These are phyloP conservation scores for Anthoscopus minutus DNA, from an alignment of 2,113 vertebrate genomes.

Conservation along the genomic window DNA sequence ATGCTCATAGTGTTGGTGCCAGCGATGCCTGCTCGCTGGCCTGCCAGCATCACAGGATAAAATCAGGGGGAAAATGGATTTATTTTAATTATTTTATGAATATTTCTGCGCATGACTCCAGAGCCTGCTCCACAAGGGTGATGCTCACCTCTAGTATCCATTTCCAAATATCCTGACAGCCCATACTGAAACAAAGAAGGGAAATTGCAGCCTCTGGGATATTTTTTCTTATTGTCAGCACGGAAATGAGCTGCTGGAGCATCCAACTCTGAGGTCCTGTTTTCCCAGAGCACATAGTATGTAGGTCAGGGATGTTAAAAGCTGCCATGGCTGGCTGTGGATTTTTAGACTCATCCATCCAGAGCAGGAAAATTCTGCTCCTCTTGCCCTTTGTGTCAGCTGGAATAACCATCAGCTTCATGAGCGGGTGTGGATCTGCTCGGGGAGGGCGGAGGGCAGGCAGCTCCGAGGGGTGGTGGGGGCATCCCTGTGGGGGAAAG, in stretches of 20 bases:
- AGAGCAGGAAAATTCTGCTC: constrained; percentile 1
- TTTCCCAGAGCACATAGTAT: neutral
- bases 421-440: neutral
- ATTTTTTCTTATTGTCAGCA: neutral
- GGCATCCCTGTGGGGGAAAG: rapidly evolving
- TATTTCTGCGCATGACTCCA: neutral
- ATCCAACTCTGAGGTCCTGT: neutral
- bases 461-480: rapidly evolving
- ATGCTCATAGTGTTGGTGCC: neutral
- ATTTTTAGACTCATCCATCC: constrained; percentile 31
- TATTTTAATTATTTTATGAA: neutral
- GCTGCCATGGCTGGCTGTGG: constrained; percentile 6
- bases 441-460: neutral
- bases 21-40: rapidly evolving
- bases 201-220: neutral
- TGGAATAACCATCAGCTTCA: neutral
- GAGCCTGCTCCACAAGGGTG: neutral
- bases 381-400: constrained; percentile 41
- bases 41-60: neutral
- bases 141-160: neutral
- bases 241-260: neutral
- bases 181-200: neutral
- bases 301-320: constrained; percentile 49
- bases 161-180: neutral
- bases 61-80: neutral